Base-by-base conservation (phyloP, 2,888 invertebrate species). In the Lamellibrachia columna region DNA sequence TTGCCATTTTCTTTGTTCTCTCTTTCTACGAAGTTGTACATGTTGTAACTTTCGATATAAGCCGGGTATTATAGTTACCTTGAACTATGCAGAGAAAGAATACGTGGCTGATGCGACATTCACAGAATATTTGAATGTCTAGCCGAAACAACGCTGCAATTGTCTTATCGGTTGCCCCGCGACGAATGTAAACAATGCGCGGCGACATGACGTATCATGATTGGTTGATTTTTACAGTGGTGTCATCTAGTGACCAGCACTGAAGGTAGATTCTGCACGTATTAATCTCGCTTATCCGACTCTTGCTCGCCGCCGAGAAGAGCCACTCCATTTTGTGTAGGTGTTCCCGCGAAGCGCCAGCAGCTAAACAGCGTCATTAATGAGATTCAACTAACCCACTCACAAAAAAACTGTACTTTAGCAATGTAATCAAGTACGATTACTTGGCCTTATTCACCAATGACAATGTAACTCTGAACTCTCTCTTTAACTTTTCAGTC, bases 121-220 rank as follows among this genome's bases (percentile, higher is more conserved):
- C 75, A 75, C 75, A 75, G 75, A 75, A 75, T 75, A 75, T 75
- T 75, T 75, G 75, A 75, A 75, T 75, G 75, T 22, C 75, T 75
- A 75, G 75, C 75, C 75, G 75, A 75, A 75, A 75, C 75, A 75
- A 75, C 75, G 75, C 75, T 75, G 15, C 75, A 75, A 75, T 75
- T 75, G 75, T 75, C 75, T 40, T 75, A 15, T 75, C 22, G 75
- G 75, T 75, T 75, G 75, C 75, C 22, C 22, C 75, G 75, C 75
- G 75, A 75, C 75, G 75, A 75, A n/a, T 15, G 4, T 75, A 75
- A 75, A 75, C 75, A 75, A 75, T 75, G 75, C n/a, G 75, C 75
- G 75, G 75, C 75, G 75, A 75, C 75, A n/a, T 75, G 75, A 75
- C 75, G 75, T 22, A 15, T 22, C n/a, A 22, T 15, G 75, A 75